Evolutionary conservation across 1,140 invertebrate genomes (phyloP), one percentile per base, ranked within the genome.

Genomic region (Rhagoletis zephyria): DNA sequence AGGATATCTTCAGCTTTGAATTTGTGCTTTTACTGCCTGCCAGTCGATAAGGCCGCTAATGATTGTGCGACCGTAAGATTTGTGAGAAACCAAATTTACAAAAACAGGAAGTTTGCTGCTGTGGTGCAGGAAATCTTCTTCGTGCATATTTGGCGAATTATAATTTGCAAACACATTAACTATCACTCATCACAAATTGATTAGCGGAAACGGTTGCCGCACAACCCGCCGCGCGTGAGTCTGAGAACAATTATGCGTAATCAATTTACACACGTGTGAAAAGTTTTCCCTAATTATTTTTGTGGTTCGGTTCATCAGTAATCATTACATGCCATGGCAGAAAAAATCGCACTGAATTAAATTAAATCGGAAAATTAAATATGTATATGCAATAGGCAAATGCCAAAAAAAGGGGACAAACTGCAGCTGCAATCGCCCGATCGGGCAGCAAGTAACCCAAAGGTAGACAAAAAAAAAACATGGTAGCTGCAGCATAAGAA

Each of bases 1-100:
- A 81, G 74, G 74, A 81, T 81, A 81, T 81, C 74, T 81, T 81
- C 48, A 67, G 7, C 30, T 19, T 67, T 67, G 30, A 16, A 10
- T 67, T 67, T 67, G 30, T 10, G n/a, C 64, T 67, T 40, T 19
- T 67, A 4, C n/a, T 67, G 48, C 4, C 74, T 51, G 56, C 51
- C 10, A 5, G 9, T 16, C 56, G 74, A 81, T 81, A 81, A 81
- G n/a, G 7, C 48, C 48, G 19, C 74, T 56, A 56, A 30, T 59
- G n/a, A 9, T 16, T 48, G 12, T n/a, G 10, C 2, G 51, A 1
- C 0, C 2, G 51, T 56, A 56, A 10, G 51, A 56, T 5, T 10
- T 56, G 51, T 7, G n/a, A 45, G 12, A 30, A 48, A 48, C 2
- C 19, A 74, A 74, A 74, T 6, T 0, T 7, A 56, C 67, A 74